phyloP scores from a whole-genome alignment of 2,113 vertebrate genomes.

The Gulo gulo region DNA sequence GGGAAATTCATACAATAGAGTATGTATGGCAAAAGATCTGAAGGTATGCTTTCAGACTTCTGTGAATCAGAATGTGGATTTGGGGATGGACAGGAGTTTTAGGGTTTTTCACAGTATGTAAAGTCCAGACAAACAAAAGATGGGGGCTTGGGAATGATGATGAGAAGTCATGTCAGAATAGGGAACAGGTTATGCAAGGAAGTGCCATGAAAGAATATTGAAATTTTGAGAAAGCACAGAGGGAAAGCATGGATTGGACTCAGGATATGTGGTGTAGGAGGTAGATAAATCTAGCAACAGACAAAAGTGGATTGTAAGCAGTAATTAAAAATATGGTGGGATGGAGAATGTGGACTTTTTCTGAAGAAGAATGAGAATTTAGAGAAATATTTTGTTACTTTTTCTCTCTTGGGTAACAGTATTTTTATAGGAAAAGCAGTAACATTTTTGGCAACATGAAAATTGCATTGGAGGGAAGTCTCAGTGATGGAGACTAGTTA shows the following conservation, averaged over 20 bases:
- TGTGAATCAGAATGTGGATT: neutral
- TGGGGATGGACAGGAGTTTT: neutral
- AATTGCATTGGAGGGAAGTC: neutral
- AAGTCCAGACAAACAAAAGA: neutral
- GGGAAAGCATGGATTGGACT: neutral
- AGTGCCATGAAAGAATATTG: neutral
- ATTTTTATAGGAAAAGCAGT: neutral
- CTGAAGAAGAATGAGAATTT: neutral
- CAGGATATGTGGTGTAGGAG: neutral
- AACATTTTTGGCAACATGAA: neutral
- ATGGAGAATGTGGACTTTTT: neutral
- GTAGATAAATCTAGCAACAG: neutral
- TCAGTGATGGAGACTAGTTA: neutral
- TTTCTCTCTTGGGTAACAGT: neutral
- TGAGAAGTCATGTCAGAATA: neutral
- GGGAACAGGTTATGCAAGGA: neutral
- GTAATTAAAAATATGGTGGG: neutral
- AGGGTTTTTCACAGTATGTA: neutral
- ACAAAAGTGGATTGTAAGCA: neutral
- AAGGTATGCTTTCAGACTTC: neutral
- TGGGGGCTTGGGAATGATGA: neutral
- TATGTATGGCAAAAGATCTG: neutral
- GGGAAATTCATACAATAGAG: neutral
- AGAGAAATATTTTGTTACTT: neutral
- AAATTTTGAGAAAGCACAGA: neutral